Evolutionary conservation across 2,888 invertebrate genomes (phyloP).

Genomic region (Linnaemya tessellans): DNA sequence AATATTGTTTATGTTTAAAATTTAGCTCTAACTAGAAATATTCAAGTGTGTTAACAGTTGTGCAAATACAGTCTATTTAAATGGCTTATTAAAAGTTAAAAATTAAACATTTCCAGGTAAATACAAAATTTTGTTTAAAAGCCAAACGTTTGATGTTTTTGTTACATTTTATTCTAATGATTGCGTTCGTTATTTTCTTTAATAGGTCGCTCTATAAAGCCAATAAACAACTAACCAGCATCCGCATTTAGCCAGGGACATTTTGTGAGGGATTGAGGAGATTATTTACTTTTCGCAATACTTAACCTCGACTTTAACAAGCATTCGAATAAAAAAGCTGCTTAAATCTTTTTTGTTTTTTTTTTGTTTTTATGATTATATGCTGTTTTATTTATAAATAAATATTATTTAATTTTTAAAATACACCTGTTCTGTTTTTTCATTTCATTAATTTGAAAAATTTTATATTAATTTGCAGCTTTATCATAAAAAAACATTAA

Average conservation of each 20-base stretch:
- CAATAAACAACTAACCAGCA: conserved; percentile 63
- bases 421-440: conserved; percentile 66
- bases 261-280: conserved; percentile 54
- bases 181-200: conserved; percentile 67
- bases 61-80: neutral
- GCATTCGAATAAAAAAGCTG: conserved; percentile 37
- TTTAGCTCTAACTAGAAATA: conserved; percentile 2
- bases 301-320: conserved; percentile 44
- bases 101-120: conserved; percentile 55
- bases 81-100: neutral
- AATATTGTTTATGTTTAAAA: neutral
- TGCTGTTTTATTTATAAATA: conserved; percentile 42
- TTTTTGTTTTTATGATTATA: conserved; percentile 1
- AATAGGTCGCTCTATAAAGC: conserved; percentile 68
- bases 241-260: conserved; percentile 60
- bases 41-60: neutral
- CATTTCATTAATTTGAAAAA: conserved; percentile 66
- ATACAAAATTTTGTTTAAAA: conserved; percentile 53
- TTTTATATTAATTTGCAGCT: conserved; percentile 72
- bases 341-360: conserved; percentile 36
- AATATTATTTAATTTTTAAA: conserved; percentile 58
- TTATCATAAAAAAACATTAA: conserved; percentile 60
- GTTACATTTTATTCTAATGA: conserved; percentile 64
- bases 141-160: conserved; percentile 47
- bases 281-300: conserved; percentile 35